Conservation (phyloP, 2,888 invertebrate genomes). For the Drosophila atroscutellata region DNA sequence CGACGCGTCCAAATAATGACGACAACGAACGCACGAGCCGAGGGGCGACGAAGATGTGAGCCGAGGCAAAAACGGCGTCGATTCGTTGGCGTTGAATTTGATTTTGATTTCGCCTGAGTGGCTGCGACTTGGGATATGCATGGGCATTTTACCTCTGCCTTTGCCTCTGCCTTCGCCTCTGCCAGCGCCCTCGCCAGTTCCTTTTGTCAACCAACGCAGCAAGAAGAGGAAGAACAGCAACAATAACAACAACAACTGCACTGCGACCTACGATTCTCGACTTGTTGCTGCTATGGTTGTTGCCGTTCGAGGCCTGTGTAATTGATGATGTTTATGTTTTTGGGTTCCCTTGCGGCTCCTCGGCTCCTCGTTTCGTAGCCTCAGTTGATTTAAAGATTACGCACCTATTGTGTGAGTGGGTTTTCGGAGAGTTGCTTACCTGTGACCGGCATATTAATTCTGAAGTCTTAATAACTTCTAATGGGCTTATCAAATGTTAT, state of each 20-base stretch:
- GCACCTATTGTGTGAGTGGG: constrained; percentile 77
- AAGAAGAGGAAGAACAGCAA: constrained; percentile 16
- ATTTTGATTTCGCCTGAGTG: constrained; percentile 80
- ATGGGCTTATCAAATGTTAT: constrained; percentile 66
- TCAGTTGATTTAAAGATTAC: constrained; percentile 77
- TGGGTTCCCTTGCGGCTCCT: constrained; percentile 31
- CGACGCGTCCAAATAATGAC: constrained; percentile 73
- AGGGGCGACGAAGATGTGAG: constrained; percentile 5
- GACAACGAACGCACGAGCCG: constrained; percentile 32
- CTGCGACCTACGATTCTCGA: constrained; percentile 70
- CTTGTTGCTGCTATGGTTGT: constrained; percentile 40
- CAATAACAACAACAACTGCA: constrained; percentile 41
- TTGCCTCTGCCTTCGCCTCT: background rate
- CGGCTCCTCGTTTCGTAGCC: constrained; percentile 34
- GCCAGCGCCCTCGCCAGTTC: constrained; percentile 25
- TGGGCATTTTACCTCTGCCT: constrained; percentile 20
- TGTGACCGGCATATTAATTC: constrained; percentile 74
- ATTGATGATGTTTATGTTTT: constrained; percentile 79
- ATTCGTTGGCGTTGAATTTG: constrained; percentile 77
- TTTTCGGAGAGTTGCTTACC: constrained; percentile 44
- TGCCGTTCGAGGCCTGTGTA: constrained; percentile 65
- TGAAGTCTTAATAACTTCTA: constrained; percentile 74
- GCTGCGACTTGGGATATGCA: constrained; percentile 33
- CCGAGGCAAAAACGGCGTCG: constrained; percentile 21
- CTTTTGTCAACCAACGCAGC: constrained; percentile 71